These are phyloP conservation scores for Onychostruthus taczanowskii DNA, from an alignment of 2,113 vertebrate genomes.

Conservation along the genomic window DNA sequence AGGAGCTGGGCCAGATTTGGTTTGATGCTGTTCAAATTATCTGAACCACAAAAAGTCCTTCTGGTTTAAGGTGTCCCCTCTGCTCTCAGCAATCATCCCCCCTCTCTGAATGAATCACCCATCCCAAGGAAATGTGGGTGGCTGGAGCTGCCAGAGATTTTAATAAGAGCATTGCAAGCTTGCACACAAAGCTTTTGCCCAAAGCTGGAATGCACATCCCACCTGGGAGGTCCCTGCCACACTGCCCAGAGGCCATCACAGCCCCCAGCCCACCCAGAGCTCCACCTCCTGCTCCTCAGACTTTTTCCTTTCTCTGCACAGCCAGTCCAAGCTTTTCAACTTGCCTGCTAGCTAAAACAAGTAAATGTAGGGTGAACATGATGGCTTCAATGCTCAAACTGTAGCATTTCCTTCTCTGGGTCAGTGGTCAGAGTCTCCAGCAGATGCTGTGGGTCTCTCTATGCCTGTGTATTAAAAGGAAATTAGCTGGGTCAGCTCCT, in stretches of 20 bases:
- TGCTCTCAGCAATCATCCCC: neutral
- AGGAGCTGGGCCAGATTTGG: neutral
- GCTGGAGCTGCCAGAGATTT: neutral
- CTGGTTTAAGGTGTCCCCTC: neutral
- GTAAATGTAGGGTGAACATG: neutral
- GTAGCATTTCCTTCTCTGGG: neutral
- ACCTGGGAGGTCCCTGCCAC: neutral
- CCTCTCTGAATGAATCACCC: neutral
- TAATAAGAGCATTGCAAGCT: neutral
- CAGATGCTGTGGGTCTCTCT: neutral
- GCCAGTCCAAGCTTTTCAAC: neutral
- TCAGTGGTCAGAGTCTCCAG: neutral
- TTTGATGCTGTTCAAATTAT: neutral
- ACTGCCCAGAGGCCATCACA: neutral
- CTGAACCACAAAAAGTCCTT: neutral
- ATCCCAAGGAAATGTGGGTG: neutral
- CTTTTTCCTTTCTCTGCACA: neutral
- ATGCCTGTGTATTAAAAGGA: rapidly evolving
- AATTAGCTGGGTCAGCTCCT: neutral
- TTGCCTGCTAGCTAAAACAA: neutral
- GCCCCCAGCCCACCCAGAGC: neutral
- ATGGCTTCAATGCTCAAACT: neutral
- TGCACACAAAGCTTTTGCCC: neutral
- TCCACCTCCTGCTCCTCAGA: neutral
- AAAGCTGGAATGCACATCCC: neutral